These are phyloP conservation scores for Sialia sialis DNA, from an alignment of 2,113 vertebrate species.

Conservation along the genomic window DNA sequence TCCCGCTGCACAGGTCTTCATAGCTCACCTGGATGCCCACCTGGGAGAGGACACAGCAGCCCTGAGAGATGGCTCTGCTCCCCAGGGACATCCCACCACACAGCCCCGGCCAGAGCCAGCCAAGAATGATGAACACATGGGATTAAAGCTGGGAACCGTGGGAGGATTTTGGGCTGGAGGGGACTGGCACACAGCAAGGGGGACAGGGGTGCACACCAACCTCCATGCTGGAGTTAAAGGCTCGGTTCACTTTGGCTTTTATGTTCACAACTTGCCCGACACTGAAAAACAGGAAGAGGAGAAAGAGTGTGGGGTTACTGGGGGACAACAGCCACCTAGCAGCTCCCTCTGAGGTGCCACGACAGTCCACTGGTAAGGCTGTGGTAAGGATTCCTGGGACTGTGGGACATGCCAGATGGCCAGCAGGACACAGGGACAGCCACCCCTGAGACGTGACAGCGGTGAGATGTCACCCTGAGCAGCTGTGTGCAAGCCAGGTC, in stretches of 20 bases:
- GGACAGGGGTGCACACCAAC: slow-evolving; percentile 65
- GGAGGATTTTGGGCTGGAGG: not conserved
- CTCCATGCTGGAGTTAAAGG: slow-evolving; percentile 98
- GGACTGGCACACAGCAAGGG: fast-evolving
- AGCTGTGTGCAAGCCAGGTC: not conserved
- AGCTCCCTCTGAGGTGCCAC: not conserved
- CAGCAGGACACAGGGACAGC: not conserved
- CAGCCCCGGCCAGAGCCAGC: not conserved
- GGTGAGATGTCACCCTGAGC: not conserved
- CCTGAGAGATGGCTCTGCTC: not conserved
- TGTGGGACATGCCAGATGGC: not conserved
- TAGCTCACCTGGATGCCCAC: slow-evolving; percentile 93
- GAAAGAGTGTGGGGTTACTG: fast-evolving
- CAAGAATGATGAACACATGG: fast-evolving
- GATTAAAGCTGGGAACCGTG: not conserved
- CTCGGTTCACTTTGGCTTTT: slow-evolving; percentile 96
- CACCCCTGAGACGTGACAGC: fast-evolving
- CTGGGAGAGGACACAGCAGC: slow-evolving; percentile 56
- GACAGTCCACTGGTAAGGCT: fast-evolving
- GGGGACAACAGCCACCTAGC: fast-evolving
- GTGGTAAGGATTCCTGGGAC: not conserved
- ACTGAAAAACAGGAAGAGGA: slow-evolving; percentile 69
- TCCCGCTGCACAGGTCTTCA: slow-evolving; percentile 87
- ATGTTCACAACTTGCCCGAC: slow-evolving; percentile 95
- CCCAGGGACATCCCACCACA: not conserved